Percentiles rank a stretch among this genome's conserved stretches.
These are phyloP conservation scores for Lasiurus borealis DNA, from an alignment of 2,113 vertebrate species.

Conservation along the genomic window DNA sequence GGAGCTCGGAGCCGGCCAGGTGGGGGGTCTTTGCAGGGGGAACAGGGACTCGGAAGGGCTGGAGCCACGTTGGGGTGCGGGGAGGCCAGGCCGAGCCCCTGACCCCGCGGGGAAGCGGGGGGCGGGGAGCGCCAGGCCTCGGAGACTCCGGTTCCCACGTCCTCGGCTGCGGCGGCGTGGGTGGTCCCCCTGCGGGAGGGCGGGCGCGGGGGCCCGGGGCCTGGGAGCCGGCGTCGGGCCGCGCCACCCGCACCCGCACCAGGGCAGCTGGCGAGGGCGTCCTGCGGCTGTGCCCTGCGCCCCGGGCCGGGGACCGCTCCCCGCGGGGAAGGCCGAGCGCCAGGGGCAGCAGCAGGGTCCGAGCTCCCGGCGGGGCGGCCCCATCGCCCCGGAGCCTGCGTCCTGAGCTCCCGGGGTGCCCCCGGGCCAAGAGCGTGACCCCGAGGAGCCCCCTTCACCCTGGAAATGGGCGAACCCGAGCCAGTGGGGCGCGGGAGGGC, in stretches of 20 bases:
- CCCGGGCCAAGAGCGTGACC: background rate
- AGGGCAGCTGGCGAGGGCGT: background rate
- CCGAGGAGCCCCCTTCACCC: background rate
- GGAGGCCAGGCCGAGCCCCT: background rate
- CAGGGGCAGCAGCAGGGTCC: background rate
- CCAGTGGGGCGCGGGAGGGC: background rate
- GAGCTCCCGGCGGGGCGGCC: too few relatives aligned
- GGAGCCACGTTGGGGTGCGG: too few relatives aligned
- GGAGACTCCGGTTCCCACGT: slow-evolving; percentile 20
- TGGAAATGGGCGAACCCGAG: slow-evolving; percentile 18
- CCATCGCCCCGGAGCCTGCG: background rate
- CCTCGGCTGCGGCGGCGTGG: slow-evolving; percentile 48
- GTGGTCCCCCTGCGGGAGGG: slow-evolving; percentile 64
- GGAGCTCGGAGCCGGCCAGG: background rate
- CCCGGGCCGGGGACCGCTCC: background rate
- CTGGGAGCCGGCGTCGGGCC: background rate
- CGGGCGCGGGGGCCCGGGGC: background rate
- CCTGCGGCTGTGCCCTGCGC: slow-evolving; percentile 73
- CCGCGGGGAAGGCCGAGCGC: background rate
- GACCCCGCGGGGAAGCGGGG: background rate
- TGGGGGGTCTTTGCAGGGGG: background rate
- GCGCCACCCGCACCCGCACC: background rate
- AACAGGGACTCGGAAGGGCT: background rate
- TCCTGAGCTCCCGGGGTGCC: background rate
- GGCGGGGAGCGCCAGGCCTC: background rate